phyloP scores from a whole-genome alignment of 2,113 vertebrate genomes.

The Camelus bactrianus region DNA sequence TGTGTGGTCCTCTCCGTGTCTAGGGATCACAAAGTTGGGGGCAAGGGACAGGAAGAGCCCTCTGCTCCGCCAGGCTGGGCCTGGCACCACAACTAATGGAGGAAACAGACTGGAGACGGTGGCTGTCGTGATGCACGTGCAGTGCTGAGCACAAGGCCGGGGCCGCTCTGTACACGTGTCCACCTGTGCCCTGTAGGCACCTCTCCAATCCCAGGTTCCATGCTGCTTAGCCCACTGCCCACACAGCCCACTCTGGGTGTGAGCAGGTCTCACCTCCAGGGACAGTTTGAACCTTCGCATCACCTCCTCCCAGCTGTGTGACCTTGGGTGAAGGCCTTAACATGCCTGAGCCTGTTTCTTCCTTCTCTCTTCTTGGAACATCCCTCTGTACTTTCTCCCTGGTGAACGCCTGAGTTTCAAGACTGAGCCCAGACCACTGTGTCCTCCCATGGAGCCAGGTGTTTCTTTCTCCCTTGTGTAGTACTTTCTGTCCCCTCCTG shows the following conservation, averaged over 20 bases:
- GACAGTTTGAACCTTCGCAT: neutral
- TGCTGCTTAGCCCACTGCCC: neutral
- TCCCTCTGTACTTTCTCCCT: neutral
- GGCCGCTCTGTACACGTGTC: accelerated
- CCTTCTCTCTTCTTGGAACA: neutral
- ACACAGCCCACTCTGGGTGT: neutral
- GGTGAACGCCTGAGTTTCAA: neutral
- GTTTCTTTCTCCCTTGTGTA: neutral
- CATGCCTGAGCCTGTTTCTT: neutral
- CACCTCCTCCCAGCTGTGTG: neutral
- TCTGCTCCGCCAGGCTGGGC: neutral
- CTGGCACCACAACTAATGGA: neutral
- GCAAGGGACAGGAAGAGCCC: neutral
- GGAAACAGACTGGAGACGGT: neutral
- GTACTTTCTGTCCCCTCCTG: neutral
- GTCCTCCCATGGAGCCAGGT: neutral
- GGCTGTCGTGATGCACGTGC: accelerated
- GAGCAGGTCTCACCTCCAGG: neutral
- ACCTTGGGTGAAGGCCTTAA: neutral
- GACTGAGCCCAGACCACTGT: neutral
- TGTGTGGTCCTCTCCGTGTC: neutral
- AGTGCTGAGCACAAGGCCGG: neutral
- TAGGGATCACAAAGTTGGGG: neutral
- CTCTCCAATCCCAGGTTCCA: neutral
- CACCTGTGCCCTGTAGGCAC: too few relatives aligned